Conservation (phyloP, 2,888 invertebrate species). For the Nebria brevicollis region DNA sequence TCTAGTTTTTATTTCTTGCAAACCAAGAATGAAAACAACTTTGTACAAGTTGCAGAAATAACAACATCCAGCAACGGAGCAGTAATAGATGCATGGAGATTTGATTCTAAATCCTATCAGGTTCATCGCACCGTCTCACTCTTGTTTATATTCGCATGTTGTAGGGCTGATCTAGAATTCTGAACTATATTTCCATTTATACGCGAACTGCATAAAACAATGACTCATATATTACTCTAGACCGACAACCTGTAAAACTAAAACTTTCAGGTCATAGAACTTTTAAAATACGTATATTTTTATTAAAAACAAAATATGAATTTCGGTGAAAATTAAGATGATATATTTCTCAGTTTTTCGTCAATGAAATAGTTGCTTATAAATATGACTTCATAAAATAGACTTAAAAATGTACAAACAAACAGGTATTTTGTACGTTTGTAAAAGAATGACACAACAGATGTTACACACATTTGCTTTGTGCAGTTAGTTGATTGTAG, state of each 20-base stretch:
- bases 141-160: conserved; percentile 30
- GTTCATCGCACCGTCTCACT: conserved; percentile 25
- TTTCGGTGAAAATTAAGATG: too few relatives aligned
- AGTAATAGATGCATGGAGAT: conserved; percentile 37
- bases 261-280: too few relatives aligned
- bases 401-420: too few relatives aligned
- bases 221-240: background rate
- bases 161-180: conserved; percentile 35
- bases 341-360: too few relatives aligned
- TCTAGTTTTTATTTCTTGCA: background rate
- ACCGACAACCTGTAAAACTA: too few relatives aligned
- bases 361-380: too few relatives aligned
- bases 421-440: background rate
- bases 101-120: conserved; percentile 39
- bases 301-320: too few relatives aligned
- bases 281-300: too few relatives aligned
- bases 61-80: background rate
- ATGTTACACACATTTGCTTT: background rate
- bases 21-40: background rate
- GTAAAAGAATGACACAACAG: background rate
- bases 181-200: conserved; percentile 39
- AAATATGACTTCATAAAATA: too few relatives aligned
- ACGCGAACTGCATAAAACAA: conserved; percentile 43
- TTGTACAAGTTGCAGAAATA: background rate
- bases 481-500: background rate